These are phyloP conservation scores for Hemicentrotus pulcherrimus DNA, from an alignment of 35 echinoderm and acorn worm species.

Conservation along the genomic window DNA sequence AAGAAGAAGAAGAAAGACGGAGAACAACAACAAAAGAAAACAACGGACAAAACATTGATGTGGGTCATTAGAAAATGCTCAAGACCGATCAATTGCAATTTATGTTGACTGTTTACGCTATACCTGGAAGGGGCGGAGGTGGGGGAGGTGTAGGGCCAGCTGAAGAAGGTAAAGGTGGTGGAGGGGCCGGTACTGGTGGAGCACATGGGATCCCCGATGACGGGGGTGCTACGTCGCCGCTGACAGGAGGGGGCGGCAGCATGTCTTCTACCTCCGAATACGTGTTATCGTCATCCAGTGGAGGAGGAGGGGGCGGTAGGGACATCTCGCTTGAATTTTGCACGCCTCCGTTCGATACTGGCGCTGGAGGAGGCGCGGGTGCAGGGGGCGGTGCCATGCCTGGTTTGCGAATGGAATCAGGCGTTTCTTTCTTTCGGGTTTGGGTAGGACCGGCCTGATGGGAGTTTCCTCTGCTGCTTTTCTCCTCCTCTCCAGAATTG, in stretches of 20 bases:
- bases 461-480: background rate
- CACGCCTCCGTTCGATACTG: background rate
- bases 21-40: no score
- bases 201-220: conserved; percentile 34
- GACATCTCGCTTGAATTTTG: background rate
- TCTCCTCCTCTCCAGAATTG: background rate
- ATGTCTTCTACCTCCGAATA: background rate
- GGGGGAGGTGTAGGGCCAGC: conserved; percentile 33
- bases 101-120: background rate
- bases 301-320: conserved; percentile 62
- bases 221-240: background rate
- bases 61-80: no score
- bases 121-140: conserved; percentile 15
- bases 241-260: background rate
- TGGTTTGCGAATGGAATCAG: background rate
- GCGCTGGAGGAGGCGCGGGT: conserved; percentile 52
- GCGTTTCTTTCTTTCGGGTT: background rate
- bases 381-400: background rate
- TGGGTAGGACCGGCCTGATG: background rate
- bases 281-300: background rate
- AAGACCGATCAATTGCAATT: no score
- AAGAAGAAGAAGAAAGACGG: no score
- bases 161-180: background rate
- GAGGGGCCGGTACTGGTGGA: conserved; percentile 34
- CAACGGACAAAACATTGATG: no score